Base-by-base conservation (phyloP, 2,888 invertebrate species). In the Smittia sp. region DNA sequence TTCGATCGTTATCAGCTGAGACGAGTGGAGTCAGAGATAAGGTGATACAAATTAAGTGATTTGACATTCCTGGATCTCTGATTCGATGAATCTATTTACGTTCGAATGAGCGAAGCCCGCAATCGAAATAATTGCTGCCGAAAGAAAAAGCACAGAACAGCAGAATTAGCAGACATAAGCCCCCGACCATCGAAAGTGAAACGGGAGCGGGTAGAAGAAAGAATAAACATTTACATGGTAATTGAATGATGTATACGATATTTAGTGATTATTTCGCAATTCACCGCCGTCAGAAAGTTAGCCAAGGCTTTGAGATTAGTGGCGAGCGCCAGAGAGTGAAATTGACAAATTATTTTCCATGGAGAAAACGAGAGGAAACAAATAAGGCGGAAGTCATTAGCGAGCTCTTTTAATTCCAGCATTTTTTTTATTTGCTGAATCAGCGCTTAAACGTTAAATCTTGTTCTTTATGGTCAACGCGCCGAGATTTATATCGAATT, bases 371-470 rank as follows among this genome's bases (percentile, higher is more conserved):
- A 46, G 15, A 11, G 46, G 46, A 46, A 46, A 46, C 46, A 46
- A 68, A 46, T 68, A 68, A 68, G 39, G 41, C 69, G 69, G 69
- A 69, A 69, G 69, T 69, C 41, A 69, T 69, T 69, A 69, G 69
- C 32, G 15, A 46, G 46, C 46, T 46, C 46, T 46, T 46, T 32
- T 46, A 46, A 46, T 46, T 46, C n/a, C 46, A 46, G 15, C 46
- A 22, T 58, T 22, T 58, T 58, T 7, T 20, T 20, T 18, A 46
- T 46, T 58, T 22, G 20, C 58, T 58, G 15, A 22, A n/a, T 58
- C 58, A 20, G 58, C 58, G 58, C 3, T 20, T 9, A 58, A 58
- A 20, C 18, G 2, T 58, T 9, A 20, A n/a, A 18, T 58, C 20
- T 58, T 9, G 1, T 54, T 69, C 52, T 69, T 69, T 69, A 69